Evolutionary conservation across 2,113 vertebrate genomes (phyloP), one percentile per base, ranked within the genome.

Genomic region (Oncorhynchus gorbuscha): DNA sequence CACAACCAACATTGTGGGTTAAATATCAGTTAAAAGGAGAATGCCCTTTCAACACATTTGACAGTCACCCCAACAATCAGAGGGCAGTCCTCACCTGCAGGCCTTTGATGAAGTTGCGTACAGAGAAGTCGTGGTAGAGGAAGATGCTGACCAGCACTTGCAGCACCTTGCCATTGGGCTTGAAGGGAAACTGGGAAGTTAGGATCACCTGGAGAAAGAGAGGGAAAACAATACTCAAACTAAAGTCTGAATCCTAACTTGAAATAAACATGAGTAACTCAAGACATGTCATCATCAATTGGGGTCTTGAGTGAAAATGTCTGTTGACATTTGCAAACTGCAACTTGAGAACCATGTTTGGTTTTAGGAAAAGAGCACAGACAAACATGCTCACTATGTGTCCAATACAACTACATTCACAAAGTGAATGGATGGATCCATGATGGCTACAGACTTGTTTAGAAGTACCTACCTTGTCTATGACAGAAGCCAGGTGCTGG

Each of bases 101-200:
- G 81, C 97, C 98, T 92, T 98, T 99, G 85, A 98, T 93, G 88
- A 99, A 98, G 85, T 97, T 99, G 73, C 93, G 93, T 75, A 99
- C 95, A 76, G 98, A 99, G 91, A 99, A 99, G 79, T 99, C 97
- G 67, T 99, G 97, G 85, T 96, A 99, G 62, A 99, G 92, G 92
- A 99, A 99, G 88, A 98, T 94, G 82, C 95, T 96, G 79, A 95
- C 92, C 72, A 99, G 93, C 88, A 99, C 95, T 82, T 97, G 96
- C 58, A 99, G 88, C 49, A 96, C 96, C 85, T 96, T 97, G 16
- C 87, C 94, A 79, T 89, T 96, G 80, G 97, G 91, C 84, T 99
- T 99, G 84, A 99, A 98, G 0, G 96, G 95, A 88, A 96, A 96
- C 0, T 73, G 78, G 5, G 81, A 66, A 1, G 95, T 95, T 88